Evolutionary conservation across 2,888 invertebrate genomes (phyloP).

Genomic region (Hirtodrosophila alboralis): DNA sequence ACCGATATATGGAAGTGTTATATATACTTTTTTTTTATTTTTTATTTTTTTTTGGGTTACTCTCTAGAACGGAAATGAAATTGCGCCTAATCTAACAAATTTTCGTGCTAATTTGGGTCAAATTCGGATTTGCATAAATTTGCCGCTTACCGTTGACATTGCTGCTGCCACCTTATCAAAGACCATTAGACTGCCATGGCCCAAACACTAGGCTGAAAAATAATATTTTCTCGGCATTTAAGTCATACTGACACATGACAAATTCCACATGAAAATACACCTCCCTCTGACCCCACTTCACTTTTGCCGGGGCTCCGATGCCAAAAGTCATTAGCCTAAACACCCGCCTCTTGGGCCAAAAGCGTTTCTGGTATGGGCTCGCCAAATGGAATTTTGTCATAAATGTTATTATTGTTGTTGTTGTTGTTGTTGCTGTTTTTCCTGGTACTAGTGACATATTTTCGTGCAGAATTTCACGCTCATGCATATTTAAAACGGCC

Average conservation of each 20-base stretch:
- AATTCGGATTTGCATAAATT: slow-evolving; percentile 80
- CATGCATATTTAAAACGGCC: slow-evolving; percentile 71
- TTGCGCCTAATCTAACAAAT: slow-evolving; percentile 78
- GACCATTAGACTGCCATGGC: slow-evolving; percentile 70
- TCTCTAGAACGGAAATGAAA: slow-evolving; percentile 63
- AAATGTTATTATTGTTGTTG: slow-evolving; percentile 58
- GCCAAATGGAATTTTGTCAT: slow-evolving; percentile 80
- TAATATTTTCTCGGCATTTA: slow-evolving; percentile 76
- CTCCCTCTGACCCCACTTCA: neutral
- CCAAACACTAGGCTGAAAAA: slow-evolving; percentile 37
- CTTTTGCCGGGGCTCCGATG: slow-evolving; percentile 33
- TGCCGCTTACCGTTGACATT: slow-evolving; percentile 43
- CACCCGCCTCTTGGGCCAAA: slow-evolving; percentile 60
- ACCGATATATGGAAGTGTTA: slow-evolving; percentile 24
- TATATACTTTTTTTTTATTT: slow-evolving; percentile 15
- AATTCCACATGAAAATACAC: slow-evolving; percentile 68
- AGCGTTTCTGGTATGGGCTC: slow-evolving; percentile 33
- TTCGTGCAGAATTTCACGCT: slow-evolving; percentile 74
- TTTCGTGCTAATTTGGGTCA: slow-evolving; percentile 81
- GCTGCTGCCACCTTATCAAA: slow-evolving; percentile 76
- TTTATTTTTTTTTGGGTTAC: slow-evolving; percentile 27
- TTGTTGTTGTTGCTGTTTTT: slow-evolving; percentile 15
- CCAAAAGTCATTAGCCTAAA: slow-evolving; percentile 77
- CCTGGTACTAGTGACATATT: slow-evolving; percentile 67
- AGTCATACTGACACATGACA: slow-evolving; percentile 80